Evolutionary conservation across 2,888 invertebrate genomes (phyloP).

Genomic region (Luffia ferchaultella): DNA sequence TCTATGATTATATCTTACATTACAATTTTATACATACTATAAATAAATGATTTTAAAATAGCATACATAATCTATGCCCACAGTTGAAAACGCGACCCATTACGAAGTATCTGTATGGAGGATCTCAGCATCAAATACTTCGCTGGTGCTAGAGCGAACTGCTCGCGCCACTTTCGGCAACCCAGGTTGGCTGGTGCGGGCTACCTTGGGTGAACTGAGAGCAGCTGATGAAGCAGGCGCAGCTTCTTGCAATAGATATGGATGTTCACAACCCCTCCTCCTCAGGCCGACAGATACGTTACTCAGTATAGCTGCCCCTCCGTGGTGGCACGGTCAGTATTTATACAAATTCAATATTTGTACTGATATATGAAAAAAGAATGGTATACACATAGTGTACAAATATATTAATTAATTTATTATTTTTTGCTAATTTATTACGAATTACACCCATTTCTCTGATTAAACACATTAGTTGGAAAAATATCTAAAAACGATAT

Average conservation of each 20-base stretch:
- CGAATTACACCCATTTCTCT: too few species aligned
- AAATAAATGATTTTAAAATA: too few species aligned
- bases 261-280: conserved; percentile 42
- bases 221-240: conserved; percentile 51
- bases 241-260: conserved; percentile 50
- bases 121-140: conserved; percentile 46
- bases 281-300: conserved; percentile 44
- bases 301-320: conserved; percentile 36
- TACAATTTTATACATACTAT: too few species aligned
- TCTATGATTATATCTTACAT: too few species aligned
- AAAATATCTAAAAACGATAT: too few species aligned
- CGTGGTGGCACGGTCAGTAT: conserved; percentile 52
- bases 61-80: too few species aligned
- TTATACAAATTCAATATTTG: background rate
- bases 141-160: conserved; percentile 39
- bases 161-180: conserved; percentile 9
- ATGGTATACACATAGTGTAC: too few species aligned
- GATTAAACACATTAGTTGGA: too few species aligned
- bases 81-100: conserved; percentile 57
- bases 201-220: conserved; percentile 29
- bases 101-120: conserved; percentile 56
- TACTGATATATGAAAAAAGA: too few species aligned
- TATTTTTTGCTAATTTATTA: too few species aligned
- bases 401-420: too few species aligned
- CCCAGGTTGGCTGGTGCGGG: conserved; percentile 29